Percentiles rank a stretch among this genome's conserved stretches.
Conservation (phyloP, 2,888 invertebrate species). For the Drosophila antonietae region DNA sequence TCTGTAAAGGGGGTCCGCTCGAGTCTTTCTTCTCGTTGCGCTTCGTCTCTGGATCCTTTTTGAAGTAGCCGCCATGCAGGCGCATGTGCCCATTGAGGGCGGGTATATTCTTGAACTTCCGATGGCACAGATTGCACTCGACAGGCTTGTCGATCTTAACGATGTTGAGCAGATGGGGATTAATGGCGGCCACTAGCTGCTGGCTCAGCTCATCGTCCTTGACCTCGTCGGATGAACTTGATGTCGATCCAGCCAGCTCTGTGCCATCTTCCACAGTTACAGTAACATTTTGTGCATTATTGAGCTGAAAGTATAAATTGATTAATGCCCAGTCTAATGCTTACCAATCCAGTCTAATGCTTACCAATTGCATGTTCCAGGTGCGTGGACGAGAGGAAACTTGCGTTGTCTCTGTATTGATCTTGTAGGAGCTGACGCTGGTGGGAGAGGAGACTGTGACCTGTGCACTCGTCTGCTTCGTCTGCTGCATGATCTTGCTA, state of each 20-base stretch:
- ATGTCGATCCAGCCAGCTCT: slow-evolving; percentile 71
- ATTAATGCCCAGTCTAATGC: too few species aligned
- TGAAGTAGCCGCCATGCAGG: slow-evolving; percentile 98
- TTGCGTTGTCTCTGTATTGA: slow-evolving; percentile 72
- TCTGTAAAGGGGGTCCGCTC: slow-evolving; percentile 93
- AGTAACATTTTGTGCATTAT: slow-evolving; percentile 80
- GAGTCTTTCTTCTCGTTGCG: slow-evolving; percentile 94
- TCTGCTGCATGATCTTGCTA: slow-evolving; percentile 91
- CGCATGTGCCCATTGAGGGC: slow-evolving; percentile 99
- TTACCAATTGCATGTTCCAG: slow-evolving; percentile 86
- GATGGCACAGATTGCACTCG: slow-evolving; percentile 97
- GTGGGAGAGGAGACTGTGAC: slow-evolving; percentile 83
- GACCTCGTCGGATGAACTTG: slow-evolving; percentile 64
- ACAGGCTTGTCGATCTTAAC: slow-evolving; percentile 92
- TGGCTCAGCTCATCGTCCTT: slow-evolving; percentile 73
- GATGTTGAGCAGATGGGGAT: slow-evolving; percentile 83
- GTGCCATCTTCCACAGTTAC: slow-evolving; percentile 79
- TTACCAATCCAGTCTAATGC: background rate
- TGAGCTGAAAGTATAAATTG: slow-evolving; percentile 54
- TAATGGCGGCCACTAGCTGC: slow-evolving; percentile 78
- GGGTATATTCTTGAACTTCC: slow-evolving; percentile 98
- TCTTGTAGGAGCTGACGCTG: slow-evolving; percentile 83
- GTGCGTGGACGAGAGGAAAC: slow-evolving; percentile 84
- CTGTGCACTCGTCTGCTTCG: slow-evolving; percentile 87
- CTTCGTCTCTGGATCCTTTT: slow-evolving; percentile 95